Base-by-base conservation (phyloP, 2,888 invertebrate genomes). In the Callyntrura guangdongensis region DNA sequence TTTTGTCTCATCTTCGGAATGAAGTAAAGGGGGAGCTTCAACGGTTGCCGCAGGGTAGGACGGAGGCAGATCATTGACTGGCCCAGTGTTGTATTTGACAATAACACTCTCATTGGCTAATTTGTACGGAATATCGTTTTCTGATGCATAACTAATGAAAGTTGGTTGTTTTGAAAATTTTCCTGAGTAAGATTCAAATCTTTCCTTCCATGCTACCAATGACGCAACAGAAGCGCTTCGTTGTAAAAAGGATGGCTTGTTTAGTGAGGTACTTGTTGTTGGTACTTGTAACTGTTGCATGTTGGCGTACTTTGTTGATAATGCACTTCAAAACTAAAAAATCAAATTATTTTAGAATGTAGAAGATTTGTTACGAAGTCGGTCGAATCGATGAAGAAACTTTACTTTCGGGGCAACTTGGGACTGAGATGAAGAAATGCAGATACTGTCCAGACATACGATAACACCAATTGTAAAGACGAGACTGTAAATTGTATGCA, bases 151-250 rank as follows among this genome's bases (percentile, higher is more conserved):
- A 22, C 83, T 89, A 6, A 83, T 61, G 20, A 89, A 89, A 61
- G 56, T 89, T 5, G 72, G n/a, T 25, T 88, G 22, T 17, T 88
- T 81, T 25, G 14, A 1, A 56, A 86, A 61, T 25, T 45, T 82
- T 61, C 82, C 61, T 6, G 82, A 61, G 20, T 82, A 82, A 9
- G 20, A 11, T 25, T 82, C 82, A 49, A 89, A 89, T 12, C 64
- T 25, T 2, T 89, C 74, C 49, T 89, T 89, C 89, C 89, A 89
- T 12, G 83, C 82, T n/a, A 89, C 25, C 22, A 89, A 36, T 1
- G 89, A 89, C 20, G 82, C 83, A 0, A 89, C n/a, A 6, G 83
- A 89, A 20, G 59, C n/a, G 22, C 89, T 89, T 74, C 74, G 8
- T 9, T 61, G 83, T 9, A 89, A 3, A 74, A 89, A 89, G 0